Conservation (phyloP, 1,140 invertebrate genomes). For the Saccostrea glomerata region DNA sequence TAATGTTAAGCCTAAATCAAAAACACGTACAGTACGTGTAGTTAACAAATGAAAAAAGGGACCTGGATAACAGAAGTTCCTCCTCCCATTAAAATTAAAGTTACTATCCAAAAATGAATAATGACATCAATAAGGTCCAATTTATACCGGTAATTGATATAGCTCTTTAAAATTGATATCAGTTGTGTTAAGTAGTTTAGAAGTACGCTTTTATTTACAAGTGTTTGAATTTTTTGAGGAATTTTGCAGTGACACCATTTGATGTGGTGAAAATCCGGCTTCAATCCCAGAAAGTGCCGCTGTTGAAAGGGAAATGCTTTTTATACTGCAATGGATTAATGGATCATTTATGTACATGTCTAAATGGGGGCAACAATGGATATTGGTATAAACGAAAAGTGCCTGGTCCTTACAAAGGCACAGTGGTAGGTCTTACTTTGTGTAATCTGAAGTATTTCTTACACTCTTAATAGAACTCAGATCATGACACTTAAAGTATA, state of each 20-base stretch:
- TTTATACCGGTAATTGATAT: no score
- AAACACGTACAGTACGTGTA: no score
- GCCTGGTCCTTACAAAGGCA: conserved; percentile 90
- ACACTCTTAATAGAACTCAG: no score
- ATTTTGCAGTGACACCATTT: conserved; percentile 93
- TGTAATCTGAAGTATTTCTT: no score
- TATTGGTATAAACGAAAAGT: conserved; percentile 80
- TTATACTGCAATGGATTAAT: conserved; percentile 99
- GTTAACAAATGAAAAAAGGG: no score
- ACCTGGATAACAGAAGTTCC: no score
- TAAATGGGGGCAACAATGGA: conserved; percentile 73
- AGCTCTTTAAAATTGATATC: no score
- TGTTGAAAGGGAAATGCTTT: conserved; percentile 92
- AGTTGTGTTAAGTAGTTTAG: not conserved
- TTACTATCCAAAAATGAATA: no score
- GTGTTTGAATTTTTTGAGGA: not conserved
- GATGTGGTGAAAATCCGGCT: conserved; percentile 99
- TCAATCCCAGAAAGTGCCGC: conserved; percentile 94
- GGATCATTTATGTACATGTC: conserved; percentile 98
- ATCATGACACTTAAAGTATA: no score
- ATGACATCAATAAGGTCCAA: no score
- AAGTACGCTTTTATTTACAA: not conserved
- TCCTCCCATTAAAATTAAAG: no score
- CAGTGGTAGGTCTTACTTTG: conserved; percentile 84
- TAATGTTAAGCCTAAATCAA: no score